Evolutionary conservation across 2,797 vertebrate species (phyloP), one percentile per base, ranked within the genome.

Genomic region (Alauda arvensis): DNA sequence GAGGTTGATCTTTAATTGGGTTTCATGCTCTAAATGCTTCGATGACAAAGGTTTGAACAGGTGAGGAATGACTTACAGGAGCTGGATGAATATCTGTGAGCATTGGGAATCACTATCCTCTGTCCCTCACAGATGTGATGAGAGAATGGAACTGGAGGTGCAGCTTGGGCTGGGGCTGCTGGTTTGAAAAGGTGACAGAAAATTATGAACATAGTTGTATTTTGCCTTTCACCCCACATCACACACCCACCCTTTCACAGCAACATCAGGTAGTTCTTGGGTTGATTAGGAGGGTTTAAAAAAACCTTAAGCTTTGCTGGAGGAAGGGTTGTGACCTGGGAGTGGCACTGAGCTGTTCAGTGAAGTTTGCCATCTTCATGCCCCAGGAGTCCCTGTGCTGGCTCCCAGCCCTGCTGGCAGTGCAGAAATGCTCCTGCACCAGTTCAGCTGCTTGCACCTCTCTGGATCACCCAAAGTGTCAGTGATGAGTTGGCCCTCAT

Each of bases 1-100:
- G 90, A 93, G 85, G 88, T 84, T 95, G 94, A 90, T 92, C 91
- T 93, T 92, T 95, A 94, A 95, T 95, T 95, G 75, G 90, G 93
- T 94, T 95, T 95, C 94, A 95, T 95, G 94, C 94, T 95, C 94
- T 94, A 95, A 94, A 94, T 95, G 93, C 85, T 92, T 88, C 21
- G 33, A 85, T 85, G 91, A 94, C 94, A 94, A 85, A 94, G 90
- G 91, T 94, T 91, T 87, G 91, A 93, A 69, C 93, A 95, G 93
- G 93, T 94, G 94, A 95, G 93, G 57, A 72, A 81, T 93, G 93
- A 77, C 82, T 87, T 85, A 48, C 23, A 85, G 60, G 63, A 83
- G 63, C 79, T 67, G 84, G 57, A 83, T 78, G 85, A 90, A 16
- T 81, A 74, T 57, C 88, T 67, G 51, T 34, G 61, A 72, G 19